Evolutionary conservation across 1,140 invertebrate species (phyloP).

Genomic region (Cydia pomonella): DNA sequence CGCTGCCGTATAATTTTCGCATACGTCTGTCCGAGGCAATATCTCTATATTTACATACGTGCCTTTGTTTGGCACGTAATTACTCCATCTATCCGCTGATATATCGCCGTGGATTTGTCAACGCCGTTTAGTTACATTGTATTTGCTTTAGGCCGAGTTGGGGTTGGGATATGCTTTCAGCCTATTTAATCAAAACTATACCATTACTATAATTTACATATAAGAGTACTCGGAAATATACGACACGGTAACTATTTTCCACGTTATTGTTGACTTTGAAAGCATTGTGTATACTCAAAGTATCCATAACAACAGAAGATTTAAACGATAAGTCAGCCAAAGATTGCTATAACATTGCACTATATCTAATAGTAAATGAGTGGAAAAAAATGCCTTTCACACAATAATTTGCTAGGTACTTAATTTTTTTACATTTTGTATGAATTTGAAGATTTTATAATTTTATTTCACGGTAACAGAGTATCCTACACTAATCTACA

Average conservation of each 20-base stretch:
- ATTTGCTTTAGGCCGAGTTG: conserved; percentile 22
- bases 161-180: background rate
- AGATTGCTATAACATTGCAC: background rate
- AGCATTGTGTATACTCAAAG: too few species aligned
- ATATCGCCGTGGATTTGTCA: conserved; percentile 63
- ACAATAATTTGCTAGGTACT: too few species aligned
- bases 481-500: too few species aligned
- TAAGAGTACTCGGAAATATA: background rate
- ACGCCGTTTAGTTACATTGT: conserved; percentile 55
- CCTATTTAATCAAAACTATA: conserved; percentile 15
- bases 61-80: conserved; percentile 76
- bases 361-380: too few species aligned
- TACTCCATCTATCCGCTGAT: conserved; percentile 55
- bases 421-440: too few species aligned
- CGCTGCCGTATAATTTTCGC: conserved; percentile 73
- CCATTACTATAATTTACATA: conserved; percentile 4
- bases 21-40: conserved; percentile 75
- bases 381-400: too few species aligned
- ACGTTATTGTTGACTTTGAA: too few species aligned
- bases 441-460: too few species aligned
- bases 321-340: background rate
- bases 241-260: background rate
- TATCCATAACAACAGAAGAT: too few species aligned
- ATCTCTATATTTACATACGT: conserved; percentile 73
- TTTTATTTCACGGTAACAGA: too few species aligned